Conservation (phyloP, 1,140 invertebrate species). For the honey bee (Apis mellifera) region DNA sequence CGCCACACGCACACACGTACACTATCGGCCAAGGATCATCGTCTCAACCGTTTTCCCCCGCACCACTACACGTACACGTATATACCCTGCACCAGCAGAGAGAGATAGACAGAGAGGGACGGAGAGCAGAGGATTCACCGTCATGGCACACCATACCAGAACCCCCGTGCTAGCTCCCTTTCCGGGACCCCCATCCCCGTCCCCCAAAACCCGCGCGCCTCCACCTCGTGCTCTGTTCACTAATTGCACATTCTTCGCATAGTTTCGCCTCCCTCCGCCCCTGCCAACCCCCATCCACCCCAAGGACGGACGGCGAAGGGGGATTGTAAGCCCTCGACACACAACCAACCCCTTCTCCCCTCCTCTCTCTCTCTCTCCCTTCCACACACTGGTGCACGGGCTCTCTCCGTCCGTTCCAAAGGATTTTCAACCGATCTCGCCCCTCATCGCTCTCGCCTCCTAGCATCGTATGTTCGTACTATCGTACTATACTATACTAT, state of each 20-base stretch:
- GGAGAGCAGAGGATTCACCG: conserved; percentile 44
- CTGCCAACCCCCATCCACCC: conserved; percentile 46
- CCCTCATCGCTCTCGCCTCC: conserved; percentile 27
- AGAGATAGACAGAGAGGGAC: conserved; percentile 3
- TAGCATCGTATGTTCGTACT: conserved; percentile 45
- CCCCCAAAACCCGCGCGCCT: conserved; percentile 51
- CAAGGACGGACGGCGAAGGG: conserved; percentile 51
- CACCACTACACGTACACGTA: background rate
- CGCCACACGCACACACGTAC: too few species aligned
- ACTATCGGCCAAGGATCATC: background rate
- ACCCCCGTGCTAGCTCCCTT: conserved; percentile 55
- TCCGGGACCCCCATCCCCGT: conserved; percentile 59
- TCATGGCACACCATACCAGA: conserved; percentile 66
- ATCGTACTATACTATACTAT: too few species aligned
- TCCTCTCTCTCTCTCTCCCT: conserved; percentile 4
- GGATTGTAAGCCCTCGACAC: conserved; percentile 62
- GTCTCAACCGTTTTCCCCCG: background rate
- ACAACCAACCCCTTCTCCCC: conserved; percentile 36
- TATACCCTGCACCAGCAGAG: background rate
- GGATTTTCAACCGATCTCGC: background rate
- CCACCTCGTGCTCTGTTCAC: conserved; percentile 85
- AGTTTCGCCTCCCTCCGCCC: conserved; percentile 86
- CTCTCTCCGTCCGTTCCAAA: conserved; percentile 14
- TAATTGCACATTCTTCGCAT: conserved; percentile 95
- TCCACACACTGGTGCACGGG: background rate